Evolutionary conservation across 2,113 vertebrate species (phyloP).

Genomic region (Pandion haliaetus): DNA sequence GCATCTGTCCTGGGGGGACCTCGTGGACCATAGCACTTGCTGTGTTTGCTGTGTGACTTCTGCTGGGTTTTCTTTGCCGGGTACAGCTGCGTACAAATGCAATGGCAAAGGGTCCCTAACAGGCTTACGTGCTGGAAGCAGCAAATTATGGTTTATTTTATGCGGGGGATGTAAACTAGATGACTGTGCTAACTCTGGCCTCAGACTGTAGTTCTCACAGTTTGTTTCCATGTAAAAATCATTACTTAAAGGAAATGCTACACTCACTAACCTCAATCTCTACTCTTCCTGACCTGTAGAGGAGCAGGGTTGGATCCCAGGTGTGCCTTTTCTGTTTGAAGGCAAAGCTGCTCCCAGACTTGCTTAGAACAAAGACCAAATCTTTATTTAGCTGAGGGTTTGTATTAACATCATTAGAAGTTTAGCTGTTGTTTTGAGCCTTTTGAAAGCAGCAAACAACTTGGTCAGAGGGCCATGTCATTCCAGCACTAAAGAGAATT

Average conservation of each 20-base stretch:
- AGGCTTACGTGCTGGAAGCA: neutral
- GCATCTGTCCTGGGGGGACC: neutral
- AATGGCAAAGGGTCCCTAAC: neutral
- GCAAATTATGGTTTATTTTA: neutral
- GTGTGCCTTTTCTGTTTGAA: neutral
- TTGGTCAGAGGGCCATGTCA: neutral
- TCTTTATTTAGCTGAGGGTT: neutral
- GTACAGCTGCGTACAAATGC: neutral
- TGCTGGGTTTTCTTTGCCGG: neutral
- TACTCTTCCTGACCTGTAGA: neutral
- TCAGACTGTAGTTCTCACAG: neutral
- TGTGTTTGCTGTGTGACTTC: neutral
- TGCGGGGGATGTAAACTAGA: neutral
- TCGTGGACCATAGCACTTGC: neutral
- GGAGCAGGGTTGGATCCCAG: neutral
- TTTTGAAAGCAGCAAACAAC: neutral
- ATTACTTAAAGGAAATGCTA: neutral
- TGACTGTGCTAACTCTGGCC: neutral
- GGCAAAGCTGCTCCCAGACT: neutral
- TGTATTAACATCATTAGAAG: neutral
- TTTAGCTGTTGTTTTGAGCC: neutral
- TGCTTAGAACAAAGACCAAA: neutral
- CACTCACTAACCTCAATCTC: neutral
- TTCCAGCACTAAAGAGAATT: neutral
- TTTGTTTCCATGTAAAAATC: neutral